Base-by-base conservation (phyloP, 1,140 invertebrate genomes). In the Mizuhopecten yessoensis region DNA sequence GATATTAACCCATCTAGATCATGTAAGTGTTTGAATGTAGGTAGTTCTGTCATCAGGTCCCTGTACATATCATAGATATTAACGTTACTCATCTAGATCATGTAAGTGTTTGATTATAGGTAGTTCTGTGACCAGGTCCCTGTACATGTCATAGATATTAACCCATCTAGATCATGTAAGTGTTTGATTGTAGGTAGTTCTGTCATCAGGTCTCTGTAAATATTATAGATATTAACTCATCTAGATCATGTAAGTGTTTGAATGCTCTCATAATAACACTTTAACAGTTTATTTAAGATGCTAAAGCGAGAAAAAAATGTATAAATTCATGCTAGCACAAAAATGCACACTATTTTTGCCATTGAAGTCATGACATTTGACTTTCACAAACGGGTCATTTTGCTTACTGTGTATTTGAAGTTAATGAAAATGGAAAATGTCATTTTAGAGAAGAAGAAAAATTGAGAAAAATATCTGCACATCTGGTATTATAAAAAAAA, bases 231-330 rank as follows among this genome's bases (percentile, higher is more conserved):
- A 13, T 20, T 13, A 13, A 45, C 10, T 45, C 42, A 45, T 45
- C 42, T 20, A 45, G n/a, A 29, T 75, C n/a, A 75, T 75, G 23
- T 75, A 5, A 75, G 29, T 75, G 57, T 75, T 75, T 75, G 57
- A 75, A 75, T 75, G 57, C 57, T 75, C 57, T 75, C 57, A 75
- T 29, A 75, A 75, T 17, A 29, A 75, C 57, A 75, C 57, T 75
- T 75, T 75, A n/a, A 75, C 57, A n/a, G n/a, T 9, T 75, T 29
- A 75, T 75, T 75, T 75, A 75, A 29, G n/a, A 75, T 75, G 57
- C 57, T n/a, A n/a, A n/a, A n/a, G n/a, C n/a, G n/a, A 75, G 57
- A 29, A 75, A 29, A 2, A 75, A n/a, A 75, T 75, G 9, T 45
- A 45, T 7, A 75, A 75, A 75, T n/a, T 75, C 57, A 29, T 75